phyloP scores from a whole-genome alignment of 2,797 vertebrate species.

The Sparidentex hasta region DNA sequence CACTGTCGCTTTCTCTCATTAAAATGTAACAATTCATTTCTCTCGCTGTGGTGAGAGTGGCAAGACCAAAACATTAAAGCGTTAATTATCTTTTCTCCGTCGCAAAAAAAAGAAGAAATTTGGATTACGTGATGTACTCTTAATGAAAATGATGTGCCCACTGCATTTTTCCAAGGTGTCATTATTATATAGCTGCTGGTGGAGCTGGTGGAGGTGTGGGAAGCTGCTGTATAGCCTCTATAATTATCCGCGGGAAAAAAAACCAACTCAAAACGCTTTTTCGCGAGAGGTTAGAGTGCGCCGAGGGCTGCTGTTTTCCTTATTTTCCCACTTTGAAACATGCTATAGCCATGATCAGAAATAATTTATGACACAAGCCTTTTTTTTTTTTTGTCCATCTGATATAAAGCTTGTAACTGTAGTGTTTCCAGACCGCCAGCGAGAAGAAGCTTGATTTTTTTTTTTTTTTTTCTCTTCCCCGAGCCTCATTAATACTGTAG shows the following conservation, averaged over 20 bases:
- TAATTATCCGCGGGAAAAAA: conserved; percentile 91
- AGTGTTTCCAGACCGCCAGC: not conserved
- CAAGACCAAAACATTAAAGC: conserved; percentile 96
- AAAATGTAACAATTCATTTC: conserved; percentile 97
- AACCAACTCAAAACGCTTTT: conserved; percentile 84
- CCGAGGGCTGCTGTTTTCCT: conserved; percentile 81
- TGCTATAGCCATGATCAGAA: conserved; percentile 62
- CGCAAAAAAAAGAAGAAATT: conserved; percentile 91
- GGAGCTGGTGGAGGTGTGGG: conserved; percentile 87
- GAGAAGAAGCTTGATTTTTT: not conserved
- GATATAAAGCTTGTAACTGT: conserved; percentile 8
- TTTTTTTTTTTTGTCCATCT: conserved; percentile 5
- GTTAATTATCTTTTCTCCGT: conserved; percentile 95
- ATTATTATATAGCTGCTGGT: conserved; percentile 94
- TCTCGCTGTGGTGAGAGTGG: conserved; percentile 89
- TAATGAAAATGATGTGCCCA: conserved; percentile 96
- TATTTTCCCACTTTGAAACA: conserved; percentile 66
- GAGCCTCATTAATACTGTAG: conserved; percentile 22
- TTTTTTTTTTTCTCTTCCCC: not conserved
- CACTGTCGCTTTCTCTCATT: conserved; percentile 95
- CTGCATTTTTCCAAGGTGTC: conserved; percentile 91
- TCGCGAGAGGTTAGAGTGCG: conserved; percentile 82
- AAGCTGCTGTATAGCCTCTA: conserved; percentile 93
- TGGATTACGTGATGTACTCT: conserved; percentile 92
- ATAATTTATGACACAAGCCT: conserved; percentile 51